A percentile compares a stretch with the other conserved stretches of the same genome.
phyloP scores from a whole-genome alignment of 2,888 invertebrate genomes.

The Azorinus chamasolen region DNA sequence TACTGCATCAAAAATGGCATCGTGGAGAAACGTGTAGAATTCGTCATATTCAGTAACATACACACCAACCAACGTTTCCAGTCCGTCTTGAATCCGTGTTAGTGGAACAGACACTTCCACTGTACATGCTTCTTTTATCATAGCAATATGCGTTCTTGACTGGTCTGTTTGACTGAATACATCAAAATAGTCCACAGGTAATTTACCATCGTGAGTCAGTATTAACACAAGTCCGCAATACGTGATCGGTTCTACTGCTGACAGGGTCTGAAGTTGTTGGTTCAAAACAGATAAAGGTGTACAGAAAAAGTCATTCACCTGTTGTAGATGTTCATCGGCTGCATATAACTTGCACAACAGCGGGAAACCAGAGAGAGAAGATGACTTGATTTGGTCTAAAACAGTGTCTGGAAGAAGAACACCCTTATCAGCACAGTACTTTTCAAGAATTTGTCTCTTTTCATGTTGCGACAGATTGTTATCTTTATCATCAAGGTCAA shows the following conservation, averaged over 20 bases:
- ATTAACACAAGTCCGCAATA: slow-evolving; percentile 48
- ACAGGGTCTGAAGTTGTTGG: slow-evolving; percentile 30
- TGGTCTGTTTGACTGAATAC: slow-evolving; percentile 21
- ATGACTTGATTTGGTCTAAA: slow-evolving; percentile 1
- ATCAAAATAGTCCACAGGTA: slow-evolving; percentile 35
- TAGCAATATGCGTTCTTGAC: slow-evolving; percentile 11
- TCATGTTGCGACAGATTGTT: slow-evolving; percentile 28
- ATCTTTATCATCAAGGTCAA: slow-evolving; percentile 31
- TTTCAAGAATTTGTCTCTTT: slow-evolving; percentile 23
- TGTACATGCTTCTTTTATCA: slow-evolving; percentile 42
- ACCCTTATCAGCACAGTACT: slow-evolving; percentile 9
- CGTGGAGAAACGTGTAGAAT: slow-evolving; percentile 42
- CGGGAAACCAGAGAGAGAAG: slow-evolving; percentile 36
- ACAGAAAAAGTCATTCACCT: slow-evolving; percentile 32
- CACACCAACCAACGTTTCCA: slow-evolving; percentile 36
- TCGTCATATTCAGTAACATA: slow-evolving; percentile 45
- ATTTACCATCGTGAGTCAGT: slow-evolving; percentile 37
- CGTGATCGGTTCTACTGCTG: slow-evolving; percentile 14
- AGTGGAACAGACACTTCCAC: slow-evolving; percentile 22
- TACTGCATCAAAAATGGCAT: slow-evolving; percentile 53
- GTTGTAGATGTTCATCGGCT: slow-evolving; percentile 18
- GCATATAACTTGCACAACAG: slow-evolving; percentile 49
- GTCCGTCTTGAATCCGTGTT: slow-evolving; percentile 18
- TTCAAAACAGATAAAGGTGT: slow-evolving; percentile 35
- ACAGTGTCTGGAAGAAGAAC: neutral